Percentiles rank a stretch among this genome's conserved stretches.
Conservation (phyloP, 2,888 invertebrate genomes). For the Sarcophaga variegata region DNA sequence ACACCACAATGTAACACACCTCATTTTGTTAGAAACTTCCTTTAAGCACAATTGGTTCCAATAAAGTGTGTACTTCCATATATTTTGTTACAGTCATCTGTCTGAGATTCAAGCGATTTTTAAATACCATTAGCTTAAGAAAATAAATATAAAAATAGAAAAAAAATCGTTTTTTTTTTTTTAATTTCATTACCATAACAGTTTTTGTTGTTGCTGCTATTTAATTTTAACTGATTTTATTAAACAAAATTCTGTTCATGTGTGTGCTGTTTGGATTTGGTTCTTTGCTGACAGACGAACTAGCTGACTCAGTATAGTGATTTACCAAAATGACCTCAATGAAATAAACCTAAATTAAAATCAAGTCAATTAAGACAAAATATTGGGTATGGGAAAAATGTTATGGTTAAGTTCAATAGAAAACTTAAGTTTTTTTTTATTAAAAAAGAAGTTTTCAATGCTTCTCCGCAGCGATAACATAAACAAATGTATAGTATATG, state of each 20-base stretch:
- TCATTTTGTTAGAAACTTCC: background rate
- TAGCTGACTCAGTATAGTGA: too few relatives aligned
- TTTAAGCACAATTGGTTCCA: background rate
- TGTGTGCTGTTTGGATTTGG: background rate
- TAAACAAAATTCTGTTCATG: conserved; percentile 42
- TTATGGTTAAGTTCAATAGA: too few relatives aligned
- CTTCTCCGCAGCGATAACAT: too few relatives aligned
- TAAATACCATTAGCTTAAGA: conserved; percentile 12
- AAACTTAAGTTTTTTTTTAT: too few relatives aligned
- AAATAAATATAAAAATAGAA: background rate
- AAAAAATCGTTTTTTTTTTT: too few relatives aligned
- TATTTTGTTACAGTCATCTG: background rate
- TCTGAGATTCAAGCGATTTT: background rate
- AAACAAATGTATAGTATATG: too few relatives aligned
- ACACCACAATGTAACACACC: background rate
- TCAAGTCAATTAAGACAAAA: background rate
- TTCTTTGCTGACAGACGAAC: too few relatives aligned
- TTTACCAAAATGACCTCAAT: conserved; percentile 46
- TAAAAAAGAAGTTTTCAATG: too few relatives aligned
- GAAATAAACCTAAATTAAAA: background rate
- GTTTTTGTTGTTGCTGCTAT: background rate
- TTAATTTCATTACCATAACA: too few relatives aligned
- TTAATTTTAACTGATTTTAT: conserved; percentile 5
- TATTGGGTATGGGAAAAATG: too few relatives aligned
- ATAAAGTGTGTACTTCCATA: background rate